Conservation (phyloP, 1,140 invertebrate genomes). For the Lasioglossum baleicum region DNA sequence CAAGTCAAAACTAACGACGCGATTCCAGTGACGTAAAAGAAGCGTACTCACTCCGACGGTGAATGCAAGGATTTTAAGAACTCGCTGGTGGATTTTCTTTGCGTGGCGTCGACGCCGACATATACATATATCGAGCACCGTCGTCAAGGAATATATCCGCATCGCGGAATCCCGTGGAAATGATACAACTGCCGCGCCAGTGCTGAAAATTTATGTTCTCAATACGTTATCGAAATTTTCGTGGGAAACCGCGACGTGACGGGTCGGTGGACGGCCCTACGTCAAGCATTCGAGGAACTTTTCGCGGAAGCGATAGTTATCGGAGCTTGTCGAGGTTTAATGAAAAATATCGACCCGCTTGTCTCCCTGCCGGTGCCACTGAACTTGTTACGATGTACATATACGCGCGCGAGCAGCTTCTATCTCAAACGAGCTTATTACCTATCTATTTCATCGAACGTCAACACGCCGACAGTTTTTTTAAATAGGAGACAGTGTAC, state of each 20-base stretch:
- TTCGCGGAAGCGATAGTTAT: neutral
- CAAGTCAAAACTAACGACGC: conserved; percentile 14
- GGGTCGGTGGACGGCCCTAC: too few species aligned
- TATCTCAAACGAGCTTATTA: too few species aligned
- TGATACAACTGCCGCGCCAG: neutral
- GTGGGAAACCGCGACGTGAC: neutral
- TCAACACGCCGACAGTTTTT: too few species aligned
- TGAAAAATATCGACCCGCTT: conserved; percentile 8
- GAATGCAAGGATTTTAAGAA: neutral
- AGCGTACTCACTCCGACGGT: neutral
- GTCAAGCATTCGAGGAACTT: conserved; percentile 25
- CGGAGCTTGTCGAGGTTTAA: neutral
- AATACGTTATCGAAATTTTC: conserved; percentile 35
- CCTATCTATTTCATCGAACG: too few species aligned
- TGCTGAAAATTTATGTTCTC: neutral
- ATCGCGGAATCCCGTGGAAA: neutral
- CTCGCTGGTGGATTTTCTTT: neutral
- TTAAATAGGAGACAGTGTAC: too few species aligned
- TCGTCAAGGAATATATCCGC: neutral
- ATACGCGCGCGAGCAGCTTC: too few species aligned
- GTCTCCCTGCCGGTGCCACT: neutral
- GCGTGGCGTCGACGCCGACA: neutral
- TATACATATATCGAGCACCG: neutral
- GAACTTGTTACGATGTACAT: neutral
- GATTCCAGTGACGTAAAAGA: neutral